Base-by-base conservation (phyloP, 1,140 invertebrate genomes). In the Leptinotarsa undecemlineata region DNA sequence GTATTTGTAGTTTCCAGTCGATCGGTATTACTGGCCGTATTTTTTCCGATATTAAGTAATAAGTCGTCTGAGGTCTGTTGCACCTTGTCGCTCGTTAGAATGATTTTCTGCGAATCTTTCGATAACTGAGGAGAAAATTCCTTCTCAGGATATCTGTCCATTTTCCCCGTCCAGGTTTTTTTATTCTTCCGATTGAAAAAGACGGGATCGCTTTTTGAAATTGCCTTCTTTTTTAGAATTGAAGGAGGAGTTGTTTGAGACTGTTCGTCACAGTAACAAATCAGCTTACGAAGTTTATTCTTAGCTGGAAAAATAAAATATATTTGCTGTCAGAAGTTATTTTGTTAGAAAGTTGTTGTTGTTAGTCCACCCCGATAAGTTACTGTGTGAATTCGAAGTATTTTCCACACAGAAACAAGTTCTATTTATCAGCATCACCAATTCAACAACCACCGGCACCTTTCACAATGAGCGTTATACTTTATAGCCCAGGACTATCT, bases 211-310 rank as follows among this genome's bases (percentile, higher is more conserved):
- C 63, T 64, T 64, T 21, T 64, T 21, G 63, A 21, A 21, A 33
- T 20, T 20, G 63, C 4, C 20, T n/a, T 17, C 17, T 15, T 20
- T 57, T 70, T 70, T 11, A 70, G 26, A 57, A 70, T 70, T 2
- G 68, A 70, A 26, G 68, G 68, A 60, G 13, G 48, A 60, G 19
- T 21, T 19, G 68, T 70, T 70, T 70, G 68, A 23, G 48, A 70
- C n/a, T 70, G 4, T 21, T 42, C 47, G 48, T 70, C 21, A 48
- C 68, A 70, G 20, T 57, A 70, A 33, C 66, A 70, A 57, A 42
- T 26, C 20, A 15, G 4, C 20, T n/a, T 64, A 11, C 20, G 20
- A 15, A 64, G 63, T 21, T 23, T 4, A 19, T 64, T 17, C 20
- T n/a, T 15, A 0, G 20, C 14, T 64, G 20, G 20, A 17, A 33